Base-by-base conservation (phyloP, 1,140 invertebrate species). In the Phenacoccus solenopsis region DNA sequence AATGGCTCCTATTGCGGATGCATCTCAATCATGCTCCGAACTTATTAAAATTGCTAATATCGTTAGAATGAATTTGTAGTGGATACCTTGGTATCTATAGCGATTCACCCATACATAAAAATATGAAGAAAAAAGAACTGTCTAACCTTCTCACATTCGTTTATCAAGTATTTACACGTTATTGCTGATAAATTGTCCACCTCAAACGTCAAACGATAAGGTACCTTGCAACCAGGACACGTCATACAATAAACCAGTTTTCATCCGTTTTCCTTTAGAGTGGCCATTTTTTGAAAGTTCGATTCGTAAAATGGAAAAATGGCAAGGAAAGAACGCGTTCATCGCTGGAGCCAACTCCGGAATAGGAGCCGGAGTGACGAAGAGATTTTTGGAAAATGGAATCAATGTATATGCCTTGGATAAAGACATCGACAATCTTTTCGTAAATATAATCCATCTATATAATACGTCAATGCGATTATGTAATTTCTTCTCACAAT, bases 261-360 rank as follows among this genome's bases (percentile, higher is more conserved):
- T 49, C 38, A 49, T 49, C 20, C 38, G 30, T 13, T 32, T 13
- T 10, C 38, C 38, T 49, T 49, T 49, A 32, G 13, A 5, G 30
- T 13, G 4, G 16, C 20, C 38, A n/a, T 49, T 49, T 16, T 49
- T 49, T 49, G 13, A 4, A 49, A 49, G 20, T 9, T 9, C 5
- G 16, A 49, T 9, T 49, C 4, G 38, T 9, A 49, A 49, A 24
- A 85, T 84, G 81, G 79, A 84, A 67, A 78, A 81, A 12, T 85
- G 84, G 84, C 71, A 35, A 67, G 81, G 79, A 20, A 81, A 81
- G 73, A 80, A 80, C 25, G 84, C 83, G n/a, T 73, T 86, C 27
- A 83, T 85, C 22, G 85, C 84, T 2, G 84, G 84, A 4, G 82
- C 83, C 1, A 83, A 80, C 57, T 78, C 78, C 57, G 84, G 83